Evolutionary conservation across 2,888 invertebrate species (phyloP), one percentile per base, ranked within the genome.

Genomic region (Polydrusus pterygomalis): DNA sequence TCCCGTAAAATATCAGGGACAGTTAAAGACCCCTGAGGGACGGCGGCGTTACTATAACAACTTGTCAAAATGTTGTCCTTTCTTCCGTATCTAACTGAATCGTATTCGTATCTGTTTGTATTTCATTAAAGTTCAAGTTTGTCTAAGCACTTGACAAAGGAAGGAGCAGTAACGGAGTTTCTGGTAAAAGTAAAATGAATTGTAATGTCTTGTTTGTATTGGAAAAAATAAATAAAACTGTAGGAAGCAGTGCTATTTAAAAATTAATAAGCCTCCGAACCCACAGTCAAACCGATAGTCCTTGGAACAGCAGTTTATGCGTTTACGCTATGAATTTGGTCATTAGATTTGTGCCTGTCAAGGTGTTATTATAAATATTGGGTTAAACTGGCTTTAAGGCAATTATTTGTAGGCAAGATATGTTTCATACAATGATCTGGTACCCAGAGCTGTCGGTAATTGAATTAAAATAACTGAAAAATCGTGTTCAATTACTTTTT

Each of bases 11-110:
- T 40, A 67, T 40, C 51, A 67, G 63, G 51, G 40, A 17, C 38
- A 62, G 49, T 63, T 70, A 49, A 70, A 70, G 34, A 47, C 30
- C 20, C 49, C 51, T 18, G 62, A 38, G 51, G 70, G 70, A 49
- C 13, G 18, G 34, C 70, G 63, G 38, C 62, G 70, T 70, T 63
- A 51, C 70, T 63, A 70, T 63, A 70, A 70, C 62, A 51, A 51
- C 62, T 70, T 70, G 70, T 70, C 70, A 63, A 63, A 70, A 67
- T 67, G 54, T 67, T 67, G 54, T 43, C 62, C 43, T 18, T 60
- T 54, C 54, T 67, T 47, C 45, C 64, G 49, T 49, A 64, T 64
- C 64, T 34, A 30, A 47, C 47, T 20, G 47, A 64, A 64, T 49
- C 34, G 63, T 15, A 20, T 45, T 63, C 45, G 49, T 20, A 47